A percentile compares a stretch with the other conserved stretches of the same genome.
phyloP scores from a whole-genome alignment of 2,797 vertebrate genomes.

The Miichthys miiuy region DNA sequence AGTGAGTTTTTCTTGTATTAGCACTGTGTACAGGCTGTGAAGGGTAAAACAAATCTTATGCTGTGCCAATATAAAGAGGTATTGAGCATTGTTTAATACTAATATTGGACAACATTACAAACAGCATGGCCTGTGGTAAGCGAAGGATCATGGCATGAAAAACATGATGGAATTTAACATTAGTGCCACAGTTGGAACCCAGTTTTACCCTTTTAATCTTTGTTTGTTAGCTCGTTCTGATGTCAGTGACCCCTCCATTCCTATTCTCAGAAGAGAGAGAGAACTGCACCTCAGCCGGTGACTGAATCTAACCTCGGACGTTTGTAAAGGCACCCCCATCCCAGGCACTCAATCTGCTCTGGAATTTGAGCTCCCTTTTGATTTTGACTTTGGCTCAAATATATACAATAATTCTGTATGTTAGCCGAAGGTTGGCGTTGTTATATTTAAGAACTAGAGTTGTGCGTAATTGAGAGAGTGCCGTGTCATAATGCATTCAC shows the following conservation, averaged over 20 bases:
- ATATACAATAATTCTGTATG: background rate
- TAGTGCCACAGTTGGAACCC: slow-evolving; percentile 24
- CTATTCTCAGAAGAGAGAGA: slow-evolving; percentile 27
- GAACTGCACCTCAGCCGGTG: slow-evolving; percentile 18
- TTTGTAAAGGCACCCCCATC: slow-evolving; percentile 28
- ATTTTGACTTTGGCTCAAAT: background rate
- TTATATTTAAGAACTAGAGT: background rate
- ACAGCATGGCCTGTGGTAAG: background rate
- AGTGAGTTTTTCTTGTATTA: too few species aligned
- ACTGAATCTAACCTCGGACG: slow-evolving; percentile 3
- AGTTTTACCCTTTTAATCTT: background rate
- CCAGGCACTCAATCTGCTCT: slow-evolving; percentile 34
- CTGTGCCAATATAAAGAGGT: too few species aligned
- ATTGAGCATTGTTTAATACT: too few species aligned
- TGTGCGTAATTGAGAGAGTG: background rate
- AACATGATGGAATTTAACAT: slow-evolving; percentile 37
- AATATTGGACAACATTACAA: background rate
- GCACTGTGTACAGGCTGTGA: too few species aligned
- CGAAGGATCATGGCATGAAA: background rate
- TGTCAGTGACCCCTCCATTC: slow-evolving; percentile 34
- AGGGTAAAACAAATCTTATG: too few species aligned
- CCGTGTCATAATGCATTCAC: background rate
- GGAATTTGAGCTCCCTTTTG: slow-evolving; percentile 40
- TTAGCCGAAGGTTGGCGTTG: background rate
- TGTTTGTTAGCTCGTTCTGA: slow-evolving; percentile 37